Base-by-base conservation (phyloP, 2,113 vertebrate species). In the Microcebus griseorufus region DNA sequence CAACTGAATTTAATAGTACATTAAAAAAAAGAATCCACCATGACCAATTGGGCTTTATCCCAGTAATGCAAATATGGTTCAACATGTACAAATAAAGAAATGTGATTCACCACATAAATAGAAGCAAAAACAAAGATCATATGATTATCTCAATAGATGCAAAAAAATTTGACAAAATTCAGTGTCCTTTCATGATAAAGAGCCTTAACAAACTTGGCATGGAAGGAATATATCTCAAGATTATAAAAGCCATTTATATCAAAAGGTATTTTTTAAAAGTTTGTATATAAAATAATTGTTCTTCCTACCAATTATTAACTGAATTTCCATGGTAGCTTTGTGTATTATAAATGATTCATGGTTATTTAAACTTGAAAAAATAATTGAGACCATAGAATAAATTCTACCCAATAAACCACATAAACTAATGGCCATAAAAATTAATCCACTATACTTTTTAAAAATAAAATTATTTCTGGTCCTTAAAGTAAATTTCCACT, bases 391-490 rank as follows among this genome's bases (percentile, higher is more conserved):
- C 10, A 93, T 73, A 92, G 27, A 86, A 72, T 29, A 48, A 6
- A 87, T 25, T 65, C 12, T 42, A 6, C 70, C 5, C 55, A 92
- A 82, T 10, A 86, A 92, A 20, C 12, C 70, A 23, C 10, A 76
- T 58, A 81, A 53, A 83, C 62, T 83, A 65, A 55, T 3, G 37
- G 0, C 14, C 58, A 75, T 93, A 79, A 25, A 78, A 88, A 58
- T 39, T 29, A 75, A 95, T 69, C 85, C 17, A 23, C 7, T 75
- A 23, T 88, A n/a, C 16, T 39, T 67, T 75, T 73, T 32, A 48
- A 89, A 22, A 82, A 53, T 78, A 88, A 53, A 91, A 80, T 32
- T 64, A 73, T 93, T 97, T 93, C n/a, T 82, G 72, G 79, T 32
- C 7, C 2, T 90, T 27, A 45, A 75, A 58, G 6, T 51, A 42